These are phyloP conservation scores for Himantopus leucocephalus DNA, from an alignment of 2,113 vertebrate species.

Conservation along the genomic window DNA sequence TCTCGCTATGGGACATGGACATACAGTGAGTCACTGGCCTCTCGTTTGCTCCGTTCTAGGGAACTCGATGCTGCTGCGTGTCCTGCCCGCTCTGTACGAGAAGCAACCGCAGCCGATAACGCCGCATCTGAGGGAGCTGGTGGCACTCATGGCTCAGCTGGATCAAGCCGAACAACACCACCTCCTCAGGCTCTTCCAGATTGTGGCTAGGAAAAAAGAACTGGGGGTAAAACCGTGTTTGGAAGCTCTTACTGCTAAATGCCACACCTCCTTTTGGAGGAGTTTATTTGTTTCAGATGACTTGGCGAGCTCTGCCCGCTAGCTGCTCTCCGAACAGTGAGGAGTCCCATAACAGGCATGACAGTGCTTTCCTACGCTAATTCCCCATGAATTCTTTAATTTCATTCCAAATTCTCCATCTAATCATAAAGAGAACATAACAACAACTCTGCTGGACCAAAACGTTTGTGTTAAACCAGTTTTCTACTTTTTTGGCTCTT, in stretches of 20 bases:
- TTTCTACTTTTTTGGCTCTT: neutral
- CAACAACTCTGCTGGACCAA: neutral
- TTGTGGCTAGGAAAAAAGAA: slow-evolving; percentile 81
- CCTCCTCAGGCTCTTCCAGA: slow-evolving; percentile 85
- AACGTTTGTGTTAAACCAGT: neutral
- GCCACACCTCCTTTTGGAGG: neutral
- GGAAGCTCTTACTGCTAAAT: neutral
- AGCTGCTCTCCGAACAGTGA: neutral
- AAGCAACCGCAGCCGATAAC: slow-evolving; percentile 78
- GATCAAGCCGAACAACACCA: slow-evolving; percentile 85
- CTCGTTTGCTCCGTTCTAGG: slow-evolving; percentile 68
- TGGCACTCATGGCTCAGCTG: slow-evolving; percentile 79
- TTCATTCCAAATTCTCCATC: neutral
- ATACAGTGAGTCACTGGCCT: no score
- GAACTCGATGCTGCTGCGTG: slow-evolving; percentile 87
- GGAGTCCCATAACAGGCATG: neutral
- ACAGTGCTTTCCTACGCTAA: rapidly evolving
- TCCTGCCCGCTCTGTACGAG: slow-evolving; percentile 88
- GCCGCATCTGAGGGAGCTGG: slow-evolving; percentile 76
- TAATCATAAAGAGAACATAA: neutral
- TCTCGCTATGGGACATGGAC: rapidly evolving
- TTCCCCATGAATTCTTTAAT: neutral
- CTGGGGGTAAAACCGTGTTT: slow-evolving; percentile 71
- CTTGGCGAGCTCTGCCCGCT: neutral
- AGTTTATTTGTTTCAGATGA: neutral